Conservation (phyloP, 2,797 vertebrate genomes). For the Babyrousa celebensis region DNA sequence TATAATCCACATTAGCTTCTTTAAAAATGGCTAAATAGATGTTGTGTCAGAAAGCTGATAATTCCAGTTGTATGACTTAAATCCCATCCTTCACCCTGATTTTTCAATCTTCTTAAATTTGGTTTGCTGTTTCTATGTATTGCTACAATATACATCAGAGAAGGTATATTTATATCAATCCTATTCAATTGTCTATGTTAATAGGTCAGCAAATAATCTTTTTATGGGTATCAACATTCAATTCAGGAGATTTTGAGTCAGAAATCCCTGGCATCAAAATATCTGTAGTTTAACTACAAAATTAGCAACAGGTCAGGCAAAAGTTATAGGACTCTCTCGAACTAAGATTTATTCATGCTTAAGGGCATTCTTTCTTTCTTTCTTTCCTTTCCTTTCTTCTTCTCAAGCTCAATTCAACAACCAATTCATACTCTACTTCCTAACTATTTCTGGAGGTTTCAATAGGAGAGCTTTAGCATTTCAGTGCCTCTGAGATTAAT, state of each 20-base stretch:
- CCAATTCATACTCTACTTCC: not conserved
- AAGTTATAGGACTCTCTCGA: not conserved
- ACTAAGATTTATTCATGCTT: not conserved
- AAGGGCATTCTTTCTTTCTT: not conserved
- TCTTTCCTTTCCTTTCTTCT: not conserved
- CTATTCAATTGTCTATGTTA: not conserved
- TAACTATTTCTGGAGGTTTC: not conserved
- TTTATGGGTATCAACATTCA: not conserved
- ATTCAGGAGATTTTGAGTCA: not conserved
- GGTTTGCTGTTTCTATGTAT: conserved; percentile 30
- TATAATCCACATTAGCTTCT: conserved; percentile 68
- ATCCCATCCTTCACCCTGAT: not conserved
- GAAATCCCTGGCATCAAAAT: not conserved
- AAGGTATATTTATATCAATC: not conserved
- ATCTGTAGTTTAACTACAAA: conserved; percentile 3
- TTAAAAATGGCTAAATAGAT: conserved; percentile 70
- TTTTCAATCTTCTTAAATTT: conserved; percentile 46
- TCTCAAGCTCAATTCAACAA: conserved; percentile 40
- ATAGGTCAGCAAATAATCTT: not conserved
- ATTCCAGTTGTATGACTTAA: conserved; percentile 25
- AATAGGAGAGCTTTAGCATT: not conserved
- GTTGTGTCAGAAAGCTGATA: conserved; percentile 51
- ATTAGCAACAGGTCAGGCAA: not conserved
- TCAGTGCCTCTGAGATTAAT: conserved; percentile 1
- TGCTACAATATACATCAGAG: not conserved